These are phyloP conservation scores for Panagrolaimus sp. DNA, from an alignment of 1,140 invertebrate genomes.

Conservation along the genomic window DNA sequence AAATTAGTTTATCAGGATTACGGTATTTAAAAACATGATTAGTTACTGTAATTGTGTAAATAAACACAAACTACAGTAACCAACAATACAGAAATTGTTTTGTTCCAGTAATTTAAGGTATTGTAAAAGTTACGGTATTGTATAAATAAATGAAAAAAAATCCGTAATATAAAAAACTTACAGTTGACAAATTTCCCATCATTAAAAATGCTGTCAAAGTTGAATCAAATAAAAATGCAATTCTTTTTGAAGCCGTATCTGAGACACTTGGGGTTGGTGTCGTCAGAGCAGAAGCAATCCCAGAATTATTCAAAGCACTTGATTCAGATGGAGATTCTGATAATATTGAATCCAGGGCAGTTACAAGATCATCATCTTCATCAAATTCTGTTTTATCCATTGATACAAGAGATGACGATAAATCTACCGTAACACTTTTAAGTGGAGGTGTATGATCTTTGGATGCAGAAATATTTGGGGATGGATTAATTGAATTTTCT, in stretches of 20 bases:
- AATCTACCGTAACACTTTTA: conserved; percentile 7
- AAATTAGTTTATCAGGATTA: not conserved
- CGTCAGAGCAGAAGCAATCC: not conserved
- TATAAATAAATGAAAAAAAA: too few relatives aligned
- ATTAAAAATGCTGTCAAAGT: conserved; percentile 90
- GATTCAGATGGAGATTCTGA: conserved; percentile 4
- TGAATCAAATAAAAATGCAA: conserved; percentile 88
- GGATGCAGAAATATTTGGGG: conserved; percentile 10
- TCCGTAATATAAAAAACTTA: too few relatives aligned
- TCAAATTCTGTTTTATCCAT: conserved; percentile 28
- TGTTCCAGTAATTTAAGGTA: too few relatives aligned
- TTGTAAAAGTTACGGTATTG: too few relatives aligned
- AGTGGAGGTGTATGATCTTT: not conserved
- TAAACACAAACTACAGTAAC: too few relatives aligned
- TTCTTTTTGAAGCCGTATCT: conserved; percentile 65
- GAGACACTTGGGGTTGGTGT: not conserved
- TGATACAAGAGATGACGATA: conserved; percentile 27
- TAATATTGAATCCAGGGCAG: conserved; percentile 13
- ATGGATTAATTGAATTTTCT: conserved; percentile 9
- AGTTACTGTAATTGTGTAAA: too few relatives aligned
- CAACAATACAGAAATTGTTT: too few relatives aligned
- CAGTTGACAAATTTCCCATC: conserved; percentile 90
- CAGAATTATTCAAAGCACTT: not conserved
- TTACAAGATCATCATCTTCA: conserved; percentile 37
- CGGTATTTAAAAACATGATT: too few relatives aligned